A percentile compares a stretch with the other conserved stretches of the same genome.
Evolutionary conservation across 2,113 vertebrate genomes (phyloP).

Genomic region (Dromaius novaehollandiae): DNA sequence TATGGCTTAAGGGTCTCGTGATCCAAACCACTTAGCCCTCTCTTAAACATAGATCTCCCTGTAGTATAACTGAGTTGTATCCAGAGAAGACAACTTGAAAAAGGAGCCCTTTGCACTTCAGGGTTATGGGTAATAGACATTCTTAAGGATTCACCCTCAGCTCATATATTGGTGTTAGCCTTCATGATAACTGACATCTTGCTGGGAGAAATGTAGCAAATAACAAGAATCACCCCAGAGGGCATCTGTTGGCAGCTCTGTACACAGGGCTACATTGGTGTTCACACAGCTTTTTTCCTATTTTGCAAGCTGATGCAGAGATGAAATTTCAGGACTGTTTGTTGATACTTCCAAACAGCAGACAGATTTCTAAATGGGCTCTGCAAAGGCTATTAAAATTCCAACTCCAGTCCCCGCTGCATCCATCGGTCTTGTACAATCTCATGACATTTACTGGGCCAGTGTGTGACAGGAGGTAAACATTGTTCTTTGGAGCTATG

Average conservation of each 20-base stretch:
- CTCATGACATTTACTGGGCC: neutral
- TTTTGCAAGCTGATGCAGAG: slow-evolving; percentile 51
- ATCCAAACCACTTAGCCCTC: neutral
- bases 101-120: neutral
- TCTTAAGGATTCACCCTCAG: neutral
- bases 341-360: slow-evolving; percentile 60
- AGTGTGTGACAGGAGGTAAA: neutral
- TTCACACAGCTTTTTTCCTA: neutral
- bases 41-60: neutral
- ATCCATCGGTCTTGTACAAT: neutral
- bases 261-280: neutral
- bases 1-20: no score
- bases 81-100: neutral
- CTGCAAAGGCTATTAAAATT: slow-evolving; percentile 41
- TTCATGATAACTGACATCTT: neutral
- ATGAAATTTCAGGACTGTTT: slow-evolving; percentile 53
- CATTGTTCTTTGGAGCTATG: neutral
- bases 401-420: neutral
- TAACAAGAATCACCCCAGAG: neutral
- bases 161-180: neutral
- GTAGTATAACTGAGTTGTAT: neutral
- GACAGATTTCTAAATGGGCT: slow-evolving; percentile 51
- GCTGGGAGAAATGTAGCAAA: neutral
- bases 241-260: neutral
- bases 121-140: neutral